Evolutionary conservation across 2,113 vertebrate genomes (phyloP).

Genomic region (Spea multiplicata): DNA sequence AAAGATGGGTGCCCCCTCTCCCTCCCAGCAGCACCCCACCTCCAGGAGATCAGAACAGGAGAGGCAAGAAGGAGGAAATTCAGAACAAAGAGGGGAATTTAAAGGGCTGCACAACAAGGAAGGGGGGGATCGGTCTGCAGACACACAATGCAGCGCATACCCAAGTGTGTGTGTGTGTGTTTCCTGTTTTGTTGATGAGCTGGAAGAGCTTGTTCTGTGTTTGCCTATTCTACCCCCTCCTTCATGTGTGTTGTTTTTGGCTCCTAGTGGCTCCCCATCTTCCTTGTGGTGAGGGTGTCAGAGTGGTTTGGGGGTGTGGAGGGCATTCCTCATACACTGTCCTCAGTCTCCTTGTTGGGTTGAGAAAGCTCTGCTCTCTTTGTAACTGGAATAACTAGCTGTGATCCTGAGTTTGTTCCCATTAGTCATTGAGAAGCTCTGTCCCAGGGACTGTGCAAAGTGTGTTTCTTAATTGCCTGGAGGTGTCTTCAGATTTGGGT

Average conservation of each 20-base stretch:
- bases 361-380: no score
- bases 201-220: not conserved
- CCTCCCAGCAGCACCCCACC: slow-evolving; percentile 11
- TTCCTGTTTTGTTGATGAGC: slow-evolving; percentile 32
- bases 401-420: no score
- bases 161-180: slow-evolving; percentile 17
- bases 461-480: slow-evolving; percentile 23
- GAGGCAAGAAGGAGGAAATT: not conserved
- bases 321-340: not conserved
- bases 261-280: not conserved
- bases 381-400: no score
- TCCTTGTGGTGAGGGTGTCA: not conserved
- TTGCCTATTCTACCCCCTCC: not conserved
- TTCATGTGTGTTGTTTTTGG: not conserved
- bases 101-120: slow-evolving; percentile 52
- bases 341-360: not conserved
- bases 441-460: not conserved
- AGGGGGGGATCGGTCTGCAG: slow-evolving; percentile 54
- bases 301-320: not conserved
- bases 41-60: not conserved
- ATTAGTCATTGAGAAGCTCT: not conserved
- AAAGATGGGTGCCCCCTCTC: slow-evolving; percentile 22
- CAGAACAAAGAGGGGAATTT: slow-evolving; percentile 61
- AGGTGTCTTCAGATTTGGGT: slow-evolving; percentile 40
- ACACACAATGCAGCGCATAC: slow-evolving; percentile 55